Evolutionary conservation across 2,888 invertebrate genomes (phyloP), one percentile per base, ranked within the genome.

Genomic region (Hyposoter didymator): DNA sequence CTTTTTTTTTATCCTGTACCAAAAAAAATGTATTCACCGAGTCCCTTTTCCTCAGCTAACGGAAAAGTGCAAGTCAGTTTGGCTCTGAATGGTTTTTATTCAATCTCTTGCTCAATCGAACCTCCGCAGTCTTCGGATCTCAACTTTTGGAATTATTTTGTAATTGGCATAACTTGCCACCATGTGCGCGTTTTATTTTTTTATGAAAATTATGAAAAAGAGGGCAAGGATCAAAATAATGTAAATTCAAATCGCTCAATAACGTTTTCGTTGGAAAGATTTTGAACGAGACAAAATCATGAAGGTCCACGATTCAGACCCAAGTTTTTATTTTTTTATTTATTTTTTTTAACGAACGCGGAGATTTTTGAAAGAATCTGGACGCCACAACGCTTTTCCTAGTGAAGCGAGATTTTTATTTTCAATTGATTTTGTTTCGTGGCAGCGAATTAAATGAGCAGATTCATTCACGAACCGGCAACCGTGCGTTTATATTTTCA

Each of bases 331-430:
- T 39, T 1, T 39, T 39, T 10, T 49, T 28, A 2, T 28, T 28
- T 1, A 1, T 59, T n/a, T 70, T 74, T 72, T 28, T 32, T 39
- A n/a, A 10, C 72, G n/a, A n/a, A n/a, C n/a, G n/a, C n/a, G n/a
- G 64, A 35, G 22, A 74, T 47, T 73, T 67, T 19, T 69, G 39
- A 69, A 69, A 52, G 49, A 28, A 22, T 66, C 52, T 52, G 22
- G 17, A 2, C 22, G 10, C 73, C 28, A n/a, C 73, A 52, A 45
- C 43, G 19, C 32, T 64, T 67, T 70, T 84, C 39, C 55, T 43
- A 73, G 32, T 7, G 62, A 82, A 81, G 79, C 85, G 83, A 80
- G 84, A 76, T 39, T 39, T 85, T 80, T 73, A n/a, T 81, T 83
- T 64, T 73, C 64, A 49, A 66, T 69, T 52, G 72, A n/a, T n/a